Base-by-base conservation (phyloP, 2,113 vertebrate species). In the Gasterosteus aculeatus region DNA sequence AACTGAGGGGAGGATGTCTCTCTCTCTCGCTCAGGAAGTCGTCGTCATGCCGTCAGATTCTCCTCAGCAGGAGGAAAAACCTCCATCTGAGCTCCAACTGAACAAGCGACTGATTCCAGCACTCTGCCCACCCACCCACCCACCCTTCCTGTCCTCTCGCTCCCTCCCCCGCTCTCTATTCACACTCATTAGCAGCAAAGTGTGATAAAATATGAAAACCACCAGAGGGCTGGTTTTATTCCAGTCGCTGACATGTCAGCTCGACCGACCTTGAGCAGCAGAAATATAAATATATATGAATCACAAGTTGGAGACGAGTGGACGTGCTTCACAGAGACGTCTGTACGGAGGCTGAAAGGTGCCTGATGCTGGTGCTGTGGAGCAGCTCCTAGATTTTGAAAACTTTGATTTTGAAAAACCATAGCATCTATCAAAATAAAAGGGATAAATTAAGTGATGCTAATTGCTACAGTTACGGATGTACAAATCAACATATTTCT, bases 1-100 rank as follows among this genome's bases (percentile, higher is more conserved):
- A 90, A 90, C 88, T 79, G 88, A 74, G 53, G 41, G 66, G 58
- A 83, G 82, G 66, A 77, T 72, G 38, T 61, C 35, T 72, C 41
- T 44, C 57, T 49, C 47, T 63, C 49, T 79, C 57, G 62, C 62
- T 87, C 82, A 81, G 78, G 76, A 82, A 87, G 82, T 68, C 33
- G 58, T 73, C 64, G 75, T 90, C 84, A 86, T 76, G 60, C 72
- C 51, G 56, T 86, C 76, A 77, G 77, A 82, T 59, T 74, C 46
- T 83, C 68, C 75, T 72, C 78, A 69, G 68, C 31, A 4, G 69
- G 78, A 84, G 33, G 78, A 85, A 77, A 87, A 85, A 69, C 69
- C 85, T 85, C 75, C 82, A 57, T 79, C 78, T 79, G 80, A 83
- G 74, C 75, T 77, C 16, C 18, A 4, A 69, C 35, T 46, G 58